Base-by-base conservation (phyloP, 2,888 invertebrate genomes). In the Rhopalosiphum nymphaeae region DNA sequence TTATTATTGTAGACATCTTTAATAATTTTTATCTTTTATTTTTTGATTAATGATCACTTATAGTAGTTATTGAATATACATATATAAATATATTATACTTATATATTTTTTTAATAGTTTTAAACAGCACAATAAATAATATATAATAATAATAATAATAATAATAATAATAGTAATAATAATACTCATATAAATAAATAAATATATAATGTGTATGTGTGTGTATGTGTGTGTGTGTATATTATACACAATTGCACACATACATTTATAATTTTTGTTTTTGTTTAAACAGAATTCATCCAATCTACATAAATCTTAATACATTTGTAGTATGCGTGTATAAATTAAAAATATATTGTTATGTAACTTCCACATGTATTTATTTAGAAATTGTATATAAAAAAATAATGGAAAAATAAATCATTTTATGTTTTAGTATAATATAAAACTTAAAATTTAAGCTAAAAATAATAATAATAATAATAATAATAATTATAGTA, bases 351-450 rank as follows among this genome's bases (percentile, higher is more conserved):
- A 93, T 93, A 90, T 93, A 89, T 90, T 92, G 42, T 85, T 90
- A 42, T 78, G 10, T 44, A 84, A 26, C 44, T 90, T 44, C 89
- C 78, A 57, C 25, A 56, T 44, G 29, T 88, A 67, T 93, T 36
- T 36, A 36, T 85, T 78, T 90, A 93, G 61, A 90, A 93, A 93
- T 93, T 93, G 85, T 93, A 85, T 93, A 90, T 93, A 93, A 90
- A 93, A 89, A 93, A 93, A 57, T 93, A 93, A 93, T 93, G 93
- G 42, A 93, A 93, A 93, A 93, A 93, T 93, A 93, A 93, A 93
- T 93, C 57, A 84, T 90, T 90, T 89, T 42, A 86, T 85, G 46
- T 85, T 93, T 86, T 61, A 90, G 85, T 90, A 90, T 90, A 86
- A 85, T 93, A 90, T 90, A 93, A 93, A 93, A 93, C 90, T 93